A percentile compares a stretch with the other conserved stretches of the same genome.
These are phyloP conservation scores for Stegostoma tigrinum DNA, from an alignment of 2,113 vertebrate species.

Conservation along the genomic window DNA sequence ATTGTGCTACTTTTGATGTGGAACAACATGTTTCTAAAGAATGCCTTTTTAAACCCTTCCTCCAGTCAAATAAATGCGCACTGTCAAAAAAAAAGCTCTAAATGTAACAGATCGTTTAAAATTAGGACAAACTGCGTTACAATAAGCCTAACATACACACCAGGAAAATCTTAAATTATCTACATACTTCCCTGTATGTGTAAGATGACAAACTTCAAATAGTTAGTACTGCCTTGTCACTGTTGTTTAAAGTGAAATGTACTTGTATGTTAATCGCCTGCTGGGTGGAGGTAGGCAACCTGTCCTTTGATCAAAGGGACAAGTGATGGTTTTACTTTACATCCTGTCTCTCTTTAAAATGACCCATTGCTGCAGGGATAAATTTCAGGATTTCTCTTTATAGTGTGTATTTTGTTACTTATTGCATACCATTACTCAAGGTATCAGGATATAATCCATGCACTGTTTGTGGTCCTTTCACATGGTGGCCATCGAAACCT, in stretches of 20 bases:
- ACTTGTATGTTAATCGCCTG: conserved; percentile 56
- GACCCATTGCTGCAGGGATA: conserved; percentile 58
- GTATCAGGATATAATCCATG: conserved; percentile 53
- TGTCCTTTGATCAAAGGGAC: conserved; percentile 62
- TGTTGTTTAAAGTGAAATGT: conserved; percentile 41
- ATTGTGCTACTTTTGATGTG: neutral
- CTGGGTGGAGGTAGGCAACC: conserved; percentile 53
- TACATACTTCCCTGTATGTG: neutral
- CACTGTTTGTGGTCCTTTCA: conserved; percentile 53
- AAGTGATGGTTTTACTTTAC: conserved; percentile 64
- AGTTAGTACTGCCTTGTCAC: conserved; percentile 39
- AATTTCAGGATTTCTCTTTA: conserved; percentile 61
- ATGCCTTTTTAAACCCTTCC: neutral
- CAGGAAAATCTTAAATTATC: neutral
- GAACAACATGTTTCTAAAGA: neutral
- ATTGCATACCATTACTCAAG: conserved; percentile 52
- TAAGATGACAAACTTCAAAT: conserved; percentile 15
- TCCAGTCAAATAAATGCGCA: neutral
- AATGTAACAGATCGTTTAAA: neutral
- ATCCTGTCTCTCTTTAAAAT: conserved; percentile 57
- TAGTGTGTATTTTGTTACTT: conserved; percentile 61
- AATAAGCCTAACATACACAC: neutral
- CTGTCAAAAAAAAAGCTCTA: neutral
- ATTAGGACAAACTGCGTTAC: neutral
- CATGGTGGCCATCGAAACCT: conserved; percentile 63